Evolutionary conservation across 1,140 invertebrate genomes (phyloP).

Genomic region (Thaumatotibia leucotreta): DNA sequence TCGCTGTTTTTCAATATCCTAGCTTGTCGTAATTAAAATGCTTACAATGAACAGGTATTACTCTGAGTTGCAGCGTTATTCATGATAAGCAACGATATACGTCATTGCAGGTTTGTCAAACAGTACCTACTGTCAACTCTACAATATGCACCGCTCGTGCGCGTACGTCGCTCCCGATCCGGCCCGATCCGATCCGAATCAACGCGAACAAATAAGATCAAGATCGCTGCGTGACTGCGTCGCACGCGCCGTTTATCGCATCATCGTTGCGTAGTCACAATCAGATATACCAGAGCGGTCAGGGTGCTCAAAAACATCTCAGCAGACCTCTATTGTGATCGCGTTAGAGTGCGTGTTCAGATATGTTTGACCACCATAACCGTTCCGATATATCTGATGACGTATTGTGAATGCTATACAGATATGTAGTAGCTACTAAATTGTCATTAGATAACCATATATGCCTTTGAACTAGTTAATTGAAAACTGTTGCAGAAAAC

Average conservation of each 20-base stretch:
- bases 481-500: too few relatives aligned
- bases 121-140: not conserved
- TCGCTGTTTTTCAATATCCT: too few relatives aligned
- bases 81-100: too few relatives aligned
- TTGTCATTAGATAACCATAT: not conserved
- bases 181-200: not conserved
- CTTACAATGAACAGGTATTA: too few relatives aligned
- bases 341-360: not conserved
- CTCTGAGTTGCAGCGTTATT: too few relatives aligned
- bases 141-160: not conserved
- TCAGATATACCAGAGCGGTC: too few relatives aligned
- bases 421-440: too few relatives aligned
- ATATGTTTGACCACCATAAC: too few relatives aligned
- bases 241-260: slow-evolving; percentile 24
- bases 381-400: too few relatives aligned
- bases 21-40: too few relatives aligned
- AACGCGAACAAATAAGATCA: not conserved
- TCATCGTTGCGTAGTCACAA: not conserved
- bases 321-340: not conserved
- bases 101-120: not conserved
- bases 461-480: not conserved
- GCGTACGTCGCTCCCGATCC: not conserved
- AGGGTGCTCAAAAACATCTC: too few relatives aligned
- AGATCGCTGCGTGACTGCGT: slow-evolving; percentile 23
- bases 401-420: too few relatives aligned